phyloP scores from a whole-genome alignment of 2,113 vertebrate species.

The Polypterus senegalus region DNA sequence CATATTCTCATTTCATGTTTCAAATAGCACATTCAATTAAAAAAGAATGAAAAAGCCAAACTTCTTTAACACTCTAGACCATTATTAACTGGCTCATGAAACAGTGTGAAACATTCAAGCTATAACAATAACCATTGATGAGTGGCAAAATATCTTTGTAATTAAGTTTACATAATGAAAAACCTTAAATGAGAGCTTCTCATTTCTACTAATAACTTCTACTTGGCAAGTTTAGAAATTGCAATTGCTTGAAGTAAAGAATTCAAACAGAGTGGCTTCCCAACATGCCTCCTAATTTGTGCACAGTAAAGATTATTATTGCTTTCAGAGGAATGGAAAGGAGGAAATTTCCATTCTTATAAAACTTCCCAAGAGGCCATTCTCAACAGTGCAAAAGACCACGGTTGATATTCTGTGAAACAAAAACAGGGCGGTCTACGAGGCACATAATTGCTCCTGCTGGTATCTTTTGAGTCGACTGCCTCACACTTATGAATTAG shows the following conservation, averaged over 20 bases:
- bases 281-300: constrained; percentile 9
- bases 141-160: not conserved
- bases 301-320: constrained; percentile 9
- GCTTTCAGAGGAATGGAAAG: constrained; percentile 3
- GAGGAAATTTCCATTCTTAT: not conserved
- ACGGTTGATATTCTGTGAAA: not conserved
- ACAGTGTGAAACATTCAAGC: not conserved
- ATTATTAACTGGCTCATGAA: too few relatives aligned
- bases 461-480: not conserved
- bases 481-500: not conserved
- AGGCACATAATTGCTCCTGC: constrained; percentile 1
- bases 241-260: constrained; percentile 16
- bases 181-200: constrained; percentile 8
- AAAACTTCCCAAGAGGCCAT: not conserved
- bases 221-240: constrained; percentile 10
- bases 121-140: not conserved
- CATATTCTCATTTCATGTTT: too few relatives aligned
- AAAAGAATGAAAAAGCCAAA: too few relatives aligned
- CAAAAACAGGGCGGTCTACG: not conserved
- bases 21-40: too few relatives aligned
- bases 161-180: not conserved
- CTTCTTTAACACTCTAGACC: too few relatives aligned
- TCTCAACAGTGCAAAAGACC: constrained; percentile 9
- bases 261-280: not conserved
- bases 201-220: constrained; percentile 11